A percentile compares a stretch with the other conserved stretches of the same genome.
Conservation (phyloP, 2,113 vertebrate species). For the Grantiella picta region DNA sequence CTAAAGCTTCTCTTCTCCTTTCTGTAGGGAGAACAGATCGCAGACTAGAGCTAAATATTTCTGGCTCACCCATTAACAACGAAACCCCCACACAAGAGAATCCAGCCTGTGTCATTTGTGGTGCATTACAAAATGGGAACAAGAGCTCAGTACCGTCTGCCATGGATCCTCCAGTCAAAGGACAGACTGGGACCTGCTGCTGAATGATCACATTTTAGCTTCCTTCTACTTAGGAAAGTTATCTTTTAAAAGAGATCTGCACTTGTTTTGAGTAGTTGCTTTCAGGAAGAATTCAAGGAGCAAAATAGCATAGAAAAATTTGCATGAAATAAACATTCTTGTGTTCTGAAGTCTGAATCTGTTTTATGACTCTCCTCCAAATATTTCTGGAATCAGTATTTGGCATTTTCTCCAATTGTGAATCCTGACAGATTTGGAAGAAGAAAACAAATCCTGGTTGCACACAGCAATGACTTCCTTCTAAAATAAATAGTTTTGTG, state of each 20-base stretch:
- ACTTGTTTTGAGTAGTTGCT: background rate
- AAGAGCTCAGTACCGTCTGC: background rate
- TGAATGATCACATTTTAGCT: background rate
- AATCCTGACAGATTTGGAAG: slow-evolving; percentile 4
- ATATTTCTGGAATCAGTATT: background rate
- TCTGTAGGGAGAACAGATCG: background rate
- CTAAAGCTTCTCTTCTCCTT: background rate
- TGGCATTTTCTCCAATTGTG: background rate
- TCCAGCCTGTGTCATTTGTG: background rate
- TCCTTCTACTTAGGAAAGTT: background rate
- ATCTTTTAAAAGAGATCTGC: background rate
- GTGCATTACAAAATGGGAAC: background rate
- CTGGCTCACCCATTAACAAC: background rate
- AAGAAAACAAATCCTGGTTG: background rate
- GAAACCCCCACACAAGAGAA: background rate
- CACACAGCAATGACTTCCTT: background rate
- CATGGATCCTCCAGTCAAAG: background rate
- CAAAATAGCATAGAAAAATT: background rate
- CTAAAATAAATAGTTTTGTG: background rate
- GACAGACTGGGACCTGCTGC: background rate
- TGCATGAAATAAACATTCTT: slow-evolving; percentile 22
- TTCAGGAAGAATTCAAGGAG: background rate
- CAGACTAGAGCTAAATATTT: background rate
- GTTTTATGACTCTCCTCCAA: slow-evolving; percentile 7
- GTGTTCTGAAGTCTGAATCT: background rate